Evolutionary conservation across 2,888 invertebrate species (phyloP).

Genomic region (Macaria notata): DNA sequence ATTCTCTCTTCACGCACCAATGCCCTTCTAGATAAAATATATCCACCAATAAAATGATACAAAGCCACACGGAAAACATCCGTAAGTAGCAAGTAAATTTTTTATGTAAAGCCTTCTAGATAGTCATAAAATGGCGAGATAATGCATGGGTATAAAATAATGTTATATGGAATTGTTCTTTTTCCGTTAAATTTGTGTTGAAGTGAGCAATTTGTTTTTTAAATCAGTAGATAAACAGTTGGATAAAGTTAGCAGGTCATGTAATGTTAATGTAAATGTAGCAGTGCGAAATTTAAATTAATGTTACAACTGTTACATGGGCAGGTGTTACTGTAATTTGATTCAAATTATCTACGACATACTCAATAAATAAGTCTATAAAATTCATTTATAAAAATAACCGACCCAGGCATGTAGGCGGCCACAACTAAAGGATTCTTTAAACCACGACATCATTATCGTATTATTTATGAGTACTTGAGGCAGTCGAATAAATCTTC

Average conservation of each 20-base stretch:
- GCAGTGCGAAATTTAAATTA: too few species aligned
- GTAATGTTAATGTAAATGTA: too few species aligned
- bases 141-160: constrained; percentile 5
- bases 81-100: constrained; percentile 10
- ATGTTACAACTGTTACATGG: too few species aligned
- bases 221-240: too few species aligned
- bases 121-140: constrained; percentile 10
- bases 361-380: too few species aligned
- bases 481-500: constrained; percentile 23
- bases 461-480: constrained; percentile 15
- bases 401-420: constrained; percentile 1
- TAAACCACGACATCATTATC: constrained; percentile 5
- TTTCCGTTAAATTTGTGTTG: neutral
- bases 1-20: constrained; percentile 55
- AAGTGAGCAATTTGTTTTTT: too few species aligned
- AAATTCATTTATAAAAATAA: too few species aligned
- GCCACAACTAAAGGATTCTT: constrained; percentile 5
- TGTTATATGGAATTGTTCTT: neutral
- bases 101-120: constrained; percentile 12
- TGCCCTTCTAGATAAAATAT: constrained; percentile 46
- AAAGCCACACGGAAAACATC: constrained; percentile 14
- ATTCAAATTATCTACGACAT: too few species aligned
- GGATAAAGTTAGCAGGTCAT: too few species aligned
- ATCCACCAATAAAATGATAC: constrained; percentile 26
- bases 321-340: too few species aligned